Conservation (phyloP, 2,797 vertebrate genomes). For the Tangara arthus region DNA sequence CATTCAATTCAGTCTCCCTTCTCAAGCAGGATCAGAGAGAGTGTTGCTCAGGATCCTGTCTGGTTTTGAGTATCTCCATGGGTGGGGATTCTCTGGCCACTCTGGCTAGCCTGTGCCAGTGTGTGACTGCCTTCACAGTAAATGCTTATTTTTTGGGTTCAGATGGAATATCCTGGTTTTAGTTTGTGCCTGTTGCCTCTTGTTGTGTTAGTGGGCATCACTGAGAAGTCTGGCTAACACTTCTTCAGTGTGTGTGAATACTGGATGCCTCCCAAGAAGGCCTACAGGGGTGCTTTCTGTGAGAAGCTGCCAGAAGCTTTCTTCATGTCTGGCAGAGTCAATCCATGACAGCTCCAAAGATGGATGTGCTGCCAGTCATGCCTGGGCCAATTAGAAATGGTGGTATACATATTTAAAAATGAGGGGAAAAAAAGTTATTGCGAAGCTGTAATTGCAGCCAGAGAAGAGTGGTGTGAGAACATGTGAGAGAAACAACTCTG, state of each 20-base stretch:
- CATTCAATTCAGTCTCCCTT: neutral
- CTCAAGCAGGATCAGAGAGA: neutral
- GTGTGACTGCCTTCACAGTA: neutral
- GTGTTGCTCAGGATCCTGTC: neutral
- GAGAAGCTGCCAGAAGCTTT: neutral
- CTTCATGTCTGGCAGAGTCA: neutral
- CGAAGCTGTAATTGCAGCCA: rapidly evolving
- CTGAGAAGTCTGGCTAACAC: neutral
- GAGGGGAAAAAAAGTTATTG: neutral
- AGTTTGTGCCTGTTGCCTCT: neutral
- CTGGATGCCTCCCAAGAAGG: neutral
- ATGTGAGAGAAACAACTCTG: neutral
- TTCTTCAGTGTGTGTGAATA: neutral
- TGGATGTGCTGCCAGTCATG: neutral
- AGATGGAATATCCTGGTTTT: neutral
- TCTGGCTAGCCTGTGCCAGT: neutral
- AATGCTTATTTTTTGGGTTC: neutral
- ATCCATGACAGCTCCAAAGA: neutral
- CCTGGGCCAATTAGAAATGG: neutral
- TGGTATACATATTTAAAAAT: neutral
- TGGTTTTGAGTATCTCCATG: neutral
- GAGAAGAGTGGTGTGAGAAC: neutral
- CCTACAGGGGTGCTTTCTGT: neutral
- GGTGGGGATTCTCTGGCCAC: neutral
- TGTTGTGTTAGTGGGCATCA: neutral